Conservation (phyloP, 2,113 vertebrate genomes). For the Corythornis vintsioides region DNA sequence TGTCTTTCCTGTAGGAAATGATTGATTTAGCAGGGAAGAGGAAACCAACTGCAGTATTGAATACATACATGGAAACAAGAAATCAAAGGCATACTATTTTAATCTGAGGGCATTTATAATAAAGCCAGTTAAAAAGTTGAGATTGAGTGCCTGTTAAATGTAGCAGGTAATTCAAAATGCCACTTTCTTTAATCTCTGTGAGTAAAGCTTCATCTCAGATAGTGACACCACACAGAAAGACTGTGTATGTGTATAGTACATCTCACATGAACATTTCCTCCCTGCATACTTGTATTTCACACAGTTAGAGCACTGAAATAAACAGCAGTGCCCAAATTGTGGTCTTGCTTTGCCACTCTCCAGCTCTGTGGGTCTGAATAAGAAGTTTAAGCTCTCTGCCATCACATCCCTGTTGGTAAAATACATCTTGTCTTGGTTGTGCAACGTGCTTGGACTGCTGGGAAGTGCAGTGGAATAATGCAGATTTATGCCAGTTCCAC, state of each 20-base stretch:
- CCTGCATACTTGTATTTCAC: neutral
- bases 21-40: neutral
- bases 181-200: neutral
- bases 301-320: neutral
- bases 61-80: neutral
- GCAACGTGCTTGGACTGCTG: neutral
- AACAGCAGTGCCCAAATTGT: neutral
- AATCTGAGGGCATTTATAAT: neutral
- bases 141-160: neutral
- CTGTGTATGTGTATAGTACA: neutral
- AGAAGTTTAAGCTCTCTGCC: neutral
- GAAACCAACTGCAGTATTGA: neutral
- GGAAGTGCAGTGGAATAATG: neutral
- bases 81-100: neutral
- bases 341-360: neutral
- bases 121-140: neutral
- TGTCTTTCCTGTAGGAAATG: neutral
- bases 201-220: neutral
- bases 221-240: neutral
- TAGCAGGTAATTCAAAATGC: neutral
- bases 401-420: neutral
- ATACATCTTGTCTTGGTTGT: neutral
- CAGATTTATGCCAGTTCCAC: slow-evolving; percentile 7
- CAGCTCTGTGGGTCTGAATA: neutral
- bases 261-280: neutral